phyloP scores from a whole-genome alignment of 2,888 invertebrate species.

The Julus scanicus region DNA sequence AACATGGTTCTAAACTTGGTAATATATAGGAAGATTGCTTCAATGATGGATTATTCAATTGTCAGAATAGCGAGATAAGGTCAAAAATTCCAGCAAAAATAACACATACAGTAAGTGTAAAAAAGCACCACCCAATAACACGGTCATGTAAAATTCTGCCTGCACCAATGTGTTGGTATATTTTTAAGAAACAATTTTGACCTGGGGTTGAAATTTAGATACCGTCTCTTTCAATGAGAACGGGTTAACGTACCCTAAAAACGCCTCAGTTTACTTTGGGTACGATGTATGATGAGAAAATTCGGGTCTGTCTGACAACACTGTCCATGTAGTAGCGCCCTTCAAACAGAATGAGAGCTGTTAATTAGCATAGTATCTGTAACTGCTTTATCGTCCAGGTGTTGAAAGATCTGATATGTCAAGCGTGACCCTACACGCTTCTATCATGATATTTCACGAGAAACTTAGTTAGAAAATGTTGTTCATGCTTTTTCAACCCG shows the following conservation, averaged over 20 bases:
- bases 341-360: not conserved
- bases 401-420: not conserved
- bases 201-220: not conserved
- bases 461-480: not conserved
- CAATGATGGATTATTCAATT: no score
- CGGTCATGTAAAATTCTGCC: no score
- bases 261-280: not conserved
- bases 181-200: no score
- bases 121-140: no score
- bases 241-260: not conserved
- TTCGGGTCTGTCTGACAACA: not conserved
- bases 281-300: not conserved
- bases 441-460: not conserved
- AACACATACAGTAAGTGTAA: no score
- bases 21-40: no score
- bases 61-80: no score
- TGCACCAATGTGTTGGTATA: no score
- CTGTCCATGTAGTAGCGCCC: not conserved
- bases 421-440: not conserved
- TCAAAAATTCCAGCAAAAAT: no score
- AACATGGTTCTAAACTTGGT: no score
- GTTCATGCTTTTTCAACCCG: constrained; percentile 13
- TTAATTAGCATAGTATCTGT: not conserved
- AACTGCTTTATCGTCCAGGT: not conserved
- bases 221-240: not conserved